A percentile compares a stretch with the other conserved stretches of the same genome.
phyloP scores from a whole-genome alignment of 2,797 vertebrate species.

The Nyctibius grandis region DNA sequence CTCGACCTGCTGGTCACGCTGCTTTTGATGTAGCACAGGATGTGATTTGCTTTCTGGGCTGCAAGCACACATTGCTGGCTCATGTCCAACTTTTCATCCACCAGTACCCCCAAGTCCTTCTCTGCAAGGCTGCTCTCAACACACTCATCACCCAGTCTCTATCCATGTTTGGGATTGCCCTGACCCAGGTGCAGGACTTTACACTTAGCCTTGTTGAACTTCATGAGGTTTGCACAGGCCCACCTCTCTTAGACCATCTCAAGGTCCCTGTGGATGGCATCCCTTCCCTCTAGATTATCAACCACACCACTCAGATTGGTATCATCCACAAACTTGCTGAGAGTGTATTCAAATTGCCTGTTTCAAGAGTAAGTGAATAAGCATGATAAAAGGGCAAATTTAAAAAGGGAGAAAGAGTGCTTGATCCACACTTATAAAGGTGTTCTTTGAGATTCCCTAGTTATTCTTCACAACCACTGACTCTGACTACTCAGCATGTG shows the following conservation, averaged over 20 bases:
- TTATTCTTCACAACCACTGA: background rate
- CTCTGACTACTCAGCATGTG: background rate
- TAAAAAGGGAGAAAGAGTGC: background rate
- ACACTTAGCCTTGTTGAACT: background rate
- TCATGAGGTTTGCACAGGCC: rapidly evolving
- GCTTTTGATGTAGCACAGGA: too few relatives aligned
- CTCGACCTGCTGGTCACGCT: rapidly evolving
- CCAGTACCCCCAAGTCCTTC: too few relatives aligned
- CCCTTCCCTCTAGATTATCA: background rate
- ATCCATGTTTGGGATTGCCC: background rate
- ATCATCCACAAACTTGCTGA: background rate
- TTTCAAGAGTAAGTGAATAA: background rate
- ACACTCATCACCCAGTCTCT: rapidly evolving
- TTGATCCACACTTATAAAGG: background rate
- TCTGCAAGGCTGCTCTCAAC: background rate
- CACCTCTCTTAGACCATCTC: background rate
- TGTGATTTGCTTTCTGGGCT: too few relatives aligned
- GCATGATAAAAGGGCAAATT: background rate
- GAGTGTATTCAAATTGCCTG: background rate
- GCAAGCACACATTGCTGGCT: background rate
- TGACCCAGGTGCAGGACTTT: background rate
- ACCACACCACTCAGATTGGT: background rate
- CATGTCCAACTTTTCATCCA: background rate
- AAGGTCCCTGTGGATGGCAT: background rate
- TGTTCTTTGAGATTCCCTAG: background rate